These are phyloP conservation scores for Leptinotarsa undecemlineata DNA, from an alignment of 1,140 invertebrate genomes.

Conservation along the genomic window DNA sequence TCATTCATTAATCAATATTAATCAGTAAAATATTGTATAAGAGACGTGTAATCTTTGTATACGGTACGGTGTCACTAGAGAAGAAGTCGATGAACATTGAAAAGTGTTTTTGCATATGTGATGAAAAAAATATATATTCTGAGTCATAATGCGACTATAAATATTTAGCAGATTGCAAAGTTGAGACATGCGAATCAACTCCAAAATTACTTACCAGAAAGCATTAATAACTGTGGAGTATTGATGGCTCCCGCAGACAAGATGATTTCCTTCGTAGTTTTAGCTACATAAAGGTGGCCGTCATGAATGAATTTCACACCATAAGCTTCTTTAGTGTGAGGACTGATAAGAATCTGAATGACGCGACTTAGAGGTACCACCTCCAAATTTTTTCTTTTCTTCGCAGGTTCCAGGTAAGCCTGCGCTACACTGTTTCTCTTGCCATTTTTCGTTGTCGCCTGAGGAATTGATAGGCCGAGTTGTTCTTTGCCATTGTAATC, in stretches of 20 bases:
- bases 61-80: too few relatives aligned
- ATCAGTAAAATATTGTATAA: too few relatives aligned
- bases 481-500: slow-evolving; percentile 69
- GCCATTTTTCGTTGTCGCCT: slow-evolving; percentile 63
- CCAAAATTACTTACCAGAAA: slow-evolving; percentile 60
- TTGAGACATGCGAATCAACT: too few relatives aligned
- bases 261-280: slow-evolving; percentile 70
- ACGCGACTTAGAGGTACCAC: slow-evolving; percentile 62
- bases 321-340: slow-evolving; percentile 61
- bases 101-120: too few relatives aligned
- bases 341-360: slow-evolving; percentile 67
- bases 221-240: slow-evolving; percentile 82
- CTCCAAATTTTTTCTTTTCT: slow-evolving; percentile 68
- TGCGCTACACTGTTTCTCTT: slow-evolving; percentile 61
- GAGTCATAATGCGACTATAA: too few relatives aligned
- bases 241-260: slow-evolving; percentile 81
- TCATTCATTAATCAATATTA: too few relatives aligned
- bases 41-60: too few relatives aligned
- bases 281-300: slow-evolving; percentile 53
- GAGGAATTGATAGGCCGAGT: slow-evolving; percentile 68
- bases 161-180: too few relatives aligned
- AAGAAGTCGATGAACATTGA: too few relatives aligned
- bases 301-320: slow-evolving; percentile 67
- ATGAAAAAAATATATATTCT: too few relatives aligned
- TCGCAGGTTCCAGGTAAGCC: slow-evolving; percentile 61